Base-by-base conservation (phyloP, 2,888 invertebrate species). In the Parelbella ahira region DNA sequence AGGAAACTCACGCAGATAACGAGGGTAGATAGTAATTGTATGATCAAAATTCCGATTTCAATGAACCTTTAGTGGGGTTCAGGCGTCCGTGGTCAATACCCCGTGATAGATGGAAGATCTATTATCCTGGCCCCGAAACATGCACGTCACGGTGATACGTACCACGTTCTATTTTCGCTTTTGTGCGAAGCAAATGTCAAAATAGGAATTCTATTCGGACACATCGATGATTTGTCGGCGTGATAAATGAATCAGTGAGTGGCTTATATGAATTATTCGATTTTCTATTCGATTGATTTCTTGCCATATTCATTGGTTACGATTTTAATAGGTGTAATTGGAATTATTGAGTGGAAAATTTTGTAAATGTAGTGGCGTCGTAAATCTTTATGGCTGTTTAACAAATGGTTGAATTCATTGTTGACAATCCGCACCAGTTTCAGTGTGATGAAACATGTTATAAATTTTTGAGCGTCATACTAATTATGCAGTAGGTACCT, bases 251-350 rank as follows among this genome's bases (percentile, higher is more conserved):
- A 56, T 48, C 52, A 49, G 7, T 47, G 60, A 56, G 54, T 56
- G 67, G 68, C 68, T 66, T 60, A 60, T 66, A 68, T 69, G 70
- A 74, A 77, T 76, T 69, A 72, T 70, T 63, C 49, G 58, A 68
- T 68, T 68, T 64, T 65, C 62, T 61, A 58, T 64, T 55, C 56
- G 53, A 68, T 70, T 67, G 63, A 66, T 65, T 67, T 67, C 63
- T 63, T 57, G 58, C 55, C 53, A 55, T 56, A 41, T 33, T 33
- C 33, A 34, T 34, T 41, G 41, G 33, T 8, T 33, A 13, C 21
- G 32, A 34, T 34, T 41, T 41, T 21, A 41, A 28, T 41, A 33
- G 25, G 13, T 27, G 20, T 7, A 20, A 27, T 33, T 21, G 33
- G 21, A 41, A 41, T 41, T 41, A 15, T 21, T 13, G 41, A 27